A percentile compares a stretch with the other conserved stretches of the same genome.
Conservation (phyloP, 1,140 invertebrate species). For the Tribolium madens region DNA sequence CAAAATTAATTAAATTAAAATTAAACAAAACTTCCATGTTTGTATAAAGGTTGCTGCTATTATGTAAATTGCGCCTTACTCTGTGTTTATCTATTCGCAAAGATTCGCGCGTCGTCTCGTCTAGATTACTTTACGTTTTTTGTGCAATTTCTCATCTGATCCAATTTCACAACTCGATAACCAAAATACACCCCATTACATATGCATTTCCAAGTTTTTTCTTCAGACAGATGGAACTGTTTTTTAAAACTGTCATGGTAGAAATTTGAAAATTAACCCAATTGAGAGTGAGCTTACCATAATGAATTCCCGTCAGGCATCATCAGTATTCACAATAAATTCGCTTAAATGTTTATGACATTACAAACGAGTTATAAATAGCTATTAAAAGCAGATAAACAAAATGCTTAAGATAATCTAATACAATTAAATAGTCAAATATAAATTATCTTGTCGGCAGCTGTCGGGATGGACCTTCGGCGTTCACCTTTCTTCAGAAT, state of each 20-base stretch:
- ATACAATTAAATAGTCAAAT: constrained; percentile 39
- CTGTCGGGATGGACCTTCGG: constrained; percentile 31
- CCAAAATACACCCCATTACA: too few relatives aligned
- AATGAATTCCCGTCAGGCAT: constrained; percentile 23
- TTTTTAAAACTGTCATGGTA: not conserved
- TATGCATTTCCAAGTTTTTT: too few relatives aligned
- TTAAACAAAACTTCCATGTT: constrained; percentile 43
- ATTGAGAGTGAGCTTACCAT: not conserved
- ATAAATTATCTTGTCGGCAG: constrained; percentile 38
- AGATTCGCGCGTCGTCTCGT: not conserved
- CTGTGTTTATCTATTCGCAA: constrained; percentile 4
- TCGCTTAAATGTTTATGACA: constrained; percentile 37
- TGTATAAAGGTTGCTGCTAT: constrained; percentile 29
- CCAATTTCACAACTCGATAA: not conserved
- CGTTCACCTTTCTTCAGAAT: constrained; percentile 14
- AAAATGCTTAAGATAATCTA: constrained; percentile 39
- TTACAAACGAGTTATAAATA: constrained; percentile 39
- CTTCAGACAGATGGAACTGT: too few relatives aligned
- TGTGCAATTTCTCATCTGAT: not conserved
- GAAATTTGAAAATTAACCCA: not conserved
- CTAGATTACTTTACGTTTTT: not conserved
- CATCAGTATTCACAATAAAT: constrained; percentile 36
- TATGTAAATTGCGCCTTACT: not conserved
- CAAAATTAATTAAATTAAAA: constrained; percentile 38
- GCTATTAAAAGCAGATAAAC: constrained; percentile 35